Evolutionary conservation across 2,888 invertebrate species (phyloP), one percentile per base, ranked within the genome.

Genomic region (Lepidocyrtoides sp.): DNA sequence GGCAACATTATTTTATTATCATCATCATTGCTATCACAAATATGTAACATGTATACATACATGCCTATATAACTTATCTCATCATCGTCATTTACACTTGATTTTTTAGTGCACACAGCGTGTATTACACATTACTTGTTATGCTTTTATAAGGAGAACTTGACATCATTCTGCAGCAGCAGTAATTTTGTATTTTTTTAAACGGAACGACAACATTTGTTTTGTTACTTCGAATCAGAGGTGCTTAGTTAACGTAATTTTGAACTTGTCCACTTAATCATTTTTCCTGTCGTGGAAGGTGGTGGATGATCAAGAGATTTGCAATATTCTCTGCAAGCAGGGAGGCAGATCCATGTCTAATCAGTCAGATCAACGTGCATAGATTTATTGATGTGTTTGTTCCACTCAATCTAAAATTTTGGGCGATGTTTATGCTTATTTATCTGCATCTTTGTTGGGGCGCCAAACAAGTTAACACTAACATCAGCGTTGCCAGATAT

Each of bases 261-360:
- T 82, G 63, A 75, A 77, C 63, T 89, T 89, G 89, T 77, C 79
- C 89, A 83, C 84, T 89, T 84, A 84, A 89, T 89, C 88, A 81
- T 88, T 66, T 63, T 77, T 84, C 66, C 63, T 84, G 84, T 84
- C 84, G 60, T 84, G 77, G 83, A 82, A 89, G 89, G 77, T 89
- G 89, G 84, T 63, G 63, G 89, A 48, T 60, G 82, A 72, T 82
- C 26, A 7, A 60, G 17, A 60, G 36, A 72, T 85, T 69, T 60
- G 48, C 77, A 32, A n/a, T n/a, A n/a, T 77, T 84, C 89, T 77
- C 89, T 84, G 77, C 89, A 84, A 89, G 63, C n/a, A n/a, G n/a
- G 77, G 83, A 89, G 84, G 89, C 84, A 84, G 89, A 89, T 83
- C 75, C 84, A 84, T 89, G 84, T 84, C 84, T 89, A 89, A 89